phyloP scores from a whole-genome alignment of 2,797 vertebrate species.

The Ctenosaura bakeri region DNA sequence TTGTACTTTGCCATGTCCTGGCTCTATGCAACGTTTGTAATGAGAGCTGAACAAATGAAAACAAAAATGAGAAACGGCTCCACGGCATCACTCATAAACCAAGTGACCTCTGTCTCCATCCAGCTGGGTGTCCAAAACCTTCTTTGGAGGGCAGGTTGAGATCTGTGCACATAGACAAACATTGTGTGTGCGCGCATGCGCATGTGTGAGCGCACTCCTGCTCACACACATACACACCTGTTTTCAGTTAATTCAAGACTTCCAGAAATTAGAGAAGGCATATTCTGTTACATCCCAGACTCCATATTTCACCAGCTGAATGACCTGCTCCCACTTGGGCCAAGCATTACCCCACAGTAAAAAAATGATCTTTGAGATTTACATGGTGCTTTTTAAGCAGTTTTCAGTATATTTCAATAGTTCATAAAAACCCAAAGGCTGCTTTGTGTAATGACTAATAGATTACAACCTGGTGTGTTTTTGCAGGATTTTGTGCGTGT shows the following conservation, averaged over 20 bases:
- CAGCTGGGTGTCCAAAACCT: background rate
- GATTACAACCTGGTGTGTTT: slow-evolving; percentile 54
- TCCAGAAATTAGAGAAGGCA: background rate
- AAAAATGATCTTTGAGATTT: slow-evolving; percentile 62
- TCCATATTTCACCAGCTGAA: background rate
- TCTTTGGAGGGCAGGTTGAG: background rate
- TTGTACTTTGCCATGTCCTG: background rate
- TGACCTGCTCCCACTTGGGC: background rate
- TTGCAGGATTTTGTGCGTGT: slow-evolving; percentile 49
- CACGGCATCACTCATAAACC: background rate
- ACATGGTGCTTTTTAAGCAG: slow-evolving; percentile 47
- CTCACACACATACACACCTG: background rate
- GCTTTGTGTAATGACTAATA: slow-evolving; percentile 62
- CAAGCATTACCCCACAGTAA: slow-evolving; percentile 55
- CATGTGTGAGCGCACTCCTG: too few species aligned
- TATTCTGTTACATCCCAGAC: slow-evolving; percentile 24
- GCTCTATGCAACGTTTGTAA: background rate
- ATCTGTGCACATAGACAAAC: too few species aligned
- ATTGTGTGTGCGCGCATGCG: too few species aligned
- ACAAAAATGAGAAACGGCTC: background rate
- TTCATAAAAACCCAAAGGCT: slow-evolving; percentile 68
- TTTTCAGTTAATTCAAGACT: background rate
- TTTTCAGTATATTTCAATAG: slow-evolving; percentile 64
- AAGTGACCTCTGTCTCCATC: background rate
- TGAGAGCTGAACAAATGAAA: background rate